Percentiles rank a stretch among this genome's conserved stretches.
Evolutionary conservation across 2,888 invertebrate genomes (phyloP).

Genomic region (Latheticus oryzae): DNA sequence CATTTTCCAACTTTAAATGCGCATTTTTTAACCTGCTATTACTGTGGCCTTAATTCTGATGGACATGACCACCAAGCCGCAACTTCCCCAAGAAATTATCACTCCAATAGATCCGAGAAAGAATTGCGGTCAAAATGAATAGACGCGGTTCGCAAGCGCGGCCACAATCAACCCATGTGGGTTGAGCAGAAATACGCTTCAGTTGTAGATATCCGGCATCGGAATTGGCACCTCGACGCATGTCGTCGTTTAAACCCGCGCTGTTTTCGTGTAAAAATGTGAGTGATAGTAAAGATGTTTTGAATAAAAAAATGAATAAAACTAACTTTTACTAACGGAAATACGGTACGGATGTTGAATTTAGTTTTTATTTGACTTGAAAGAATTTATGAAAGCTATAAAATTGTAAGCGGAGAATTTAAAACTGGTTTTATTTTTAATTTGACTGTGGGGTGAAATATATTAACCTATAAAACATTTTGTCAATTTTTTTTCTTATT

Average conservation of each 20-base stretch:
- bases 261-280: constrained; percentile 9
- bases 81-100: too few species aligned
- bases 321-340: not conserved
- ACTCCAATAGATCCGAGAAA: too few species aligned
- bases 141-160: constrained; percentile 36
- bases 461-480: too few species aligned
- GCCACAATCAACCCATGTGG: constrained; percentile 32
- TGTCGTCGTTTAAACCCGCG: constrained; percentile 31
- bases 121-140: constrained; percentile 28
- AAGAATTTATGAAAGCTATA: constrained; percentile 4
- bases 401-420: constrained; percentile 2
- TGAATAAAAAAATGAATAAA: too few species aligned
- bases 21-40: too few species aligned
- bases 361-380: constrained; percentile 1
- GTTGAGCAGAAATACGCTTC: constrained; percentile 34
- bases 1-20: too few species aligned
- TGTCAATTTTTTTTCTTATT: too few species aligned
- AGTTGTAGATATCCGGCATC: constrained; percentile 38
- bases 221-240: constrained; percentile 38
- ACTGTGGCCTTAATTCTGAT: too few species aligned
- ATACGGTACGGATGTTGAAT: not conserved
- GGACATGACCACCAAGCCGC: too few species aligned
- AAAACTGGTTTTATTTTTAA: too few species aligned
- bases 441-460: too few species aligned
- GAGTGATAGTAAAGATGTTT: too few species aligned